A percentile compares a stretch with the other conserved stretches of the same genome.
phyloP scores from a whole-genome alignment of 1,140 invertebrate genomes.

The Lepeophtheirus salmonis region DNA sequence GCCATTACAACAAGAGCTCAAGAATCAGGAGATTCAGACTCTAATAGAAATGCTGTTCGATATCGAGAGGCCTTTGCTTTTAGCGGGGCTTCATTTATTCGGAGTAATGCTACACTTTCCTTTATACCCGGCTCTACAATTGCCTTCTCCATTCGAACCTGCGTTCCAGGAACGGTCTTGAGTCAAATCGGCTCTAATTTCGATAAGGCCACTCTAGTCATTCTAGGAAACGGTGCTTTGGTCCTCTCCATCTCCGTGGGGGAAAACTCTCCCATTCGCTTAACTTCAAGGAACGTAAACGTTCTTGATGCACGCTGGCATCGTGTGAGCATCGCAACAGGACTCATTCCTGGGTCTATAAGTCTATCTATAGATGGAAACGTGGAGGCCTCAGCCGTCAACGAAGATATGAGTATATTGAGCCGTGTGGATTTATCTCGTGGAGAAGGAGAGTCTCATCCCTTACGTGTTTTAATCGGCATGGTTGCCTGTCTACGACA shows the following conservation, averaged over 20 bases:
- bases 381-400: not conserved
- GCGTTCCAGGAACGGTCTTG: not conserved
- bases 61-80: not conserved
- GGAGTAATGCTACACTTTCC: not conserved
- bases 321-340: not conserved
- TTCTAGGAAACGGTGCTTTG: not conserved
- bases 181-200: not conserved
- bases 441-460: not conserved
- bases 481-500: not conserved
- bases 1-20: too few relatives aligned
- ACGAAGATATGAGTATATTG: not conserved
- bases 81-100: not conserved
- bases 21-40: too few relatives aligned
- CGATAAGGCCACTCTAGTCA: not conserved
- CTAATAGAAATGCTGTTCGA: too few relatives aligned
- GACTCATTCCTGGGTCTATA: not conserved
- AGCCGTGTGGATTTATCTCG: not conserved
- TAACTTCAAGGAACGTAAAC: not conserved
- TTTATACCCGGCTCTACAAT: not conserved
- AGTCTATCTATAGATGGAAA: not conserved
- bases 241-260: not conserved
- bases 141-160: not conserved
- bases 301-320: not conserved
- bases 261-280: not conserved
- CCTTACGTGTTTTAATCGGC: not conserved